Evolutionary conservation across 2,888 invertebrate genomes (phyloP).

Genomic region (Cristatella mucedo): DNA sequence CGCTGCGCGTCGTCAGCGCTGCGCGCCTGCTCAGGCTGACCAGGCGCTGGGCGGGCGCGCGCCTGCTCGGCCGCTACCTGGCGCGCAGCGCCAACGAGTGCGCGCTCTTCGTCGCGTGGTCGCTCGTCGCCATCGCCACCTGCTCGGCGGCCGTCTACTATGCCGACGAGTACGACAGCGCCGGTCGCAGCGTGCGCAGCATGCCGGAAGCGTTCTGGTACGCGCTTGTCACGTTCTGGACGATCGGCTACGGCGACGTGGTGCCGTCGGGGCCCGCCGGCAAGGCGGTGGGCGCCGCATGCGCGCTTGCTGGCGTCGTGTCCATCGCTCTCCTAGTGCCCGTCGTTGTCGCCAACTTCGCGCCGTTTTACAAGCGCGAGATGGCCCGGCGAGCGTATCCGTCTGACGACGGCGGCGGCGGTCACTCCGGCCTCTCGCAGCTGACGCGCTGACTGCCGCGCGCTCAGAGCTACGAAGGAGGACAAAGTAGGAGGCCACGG

Average conservation of each 20-base stretch:
- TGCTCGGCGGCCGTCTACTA: conserved; percentile 33
- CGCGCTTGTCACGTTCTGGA: conserved; percentile 26
- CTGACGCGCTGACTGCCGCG: no score
- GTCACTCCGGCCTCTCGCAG: no score
- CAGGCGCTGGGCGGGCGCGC: conserved; percentile 32
- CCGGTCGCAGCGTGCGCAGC: conserved; percentile 23
- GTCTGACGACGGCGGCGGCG: no score
- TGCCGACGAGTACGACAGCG: conserved; percentile 22
- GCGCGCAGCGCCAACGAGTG: conserved; percentile 29
- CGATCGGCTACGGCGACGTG: conserved; percentile 29
- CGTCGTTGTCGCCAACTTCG: conserved; percentile 41
- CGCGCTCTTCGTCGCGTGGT: conserved; percentile 31
- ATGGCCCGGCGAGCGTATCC: no score
- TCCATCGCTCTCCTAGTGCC: conserved; percentile 41
- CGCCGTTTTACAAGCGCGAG: conserved; percentile 38
- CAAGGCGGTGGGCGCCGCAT: conserved; percentile 38
- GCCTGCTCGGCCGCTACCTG: conserved; percentile 32
- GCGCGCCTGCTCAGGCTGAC: conserved; percentile 27
- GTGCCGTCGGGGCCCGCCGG: conserved; percentile 35
- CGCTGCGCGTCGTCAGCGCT: conserved; percentile 26
- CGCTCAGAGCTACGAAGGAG: no score
- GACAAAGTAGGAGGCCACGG: no score
- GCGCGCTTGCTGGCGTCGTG: conserved; percentile 40
- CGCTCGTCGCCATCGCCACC: conserved; percentile 31
- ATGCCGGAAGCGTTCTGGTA: conserved; percentile 38